Conservation (phyloP, 2,113 vertebrate genomes). For the Vicugna pacos region DNA sequence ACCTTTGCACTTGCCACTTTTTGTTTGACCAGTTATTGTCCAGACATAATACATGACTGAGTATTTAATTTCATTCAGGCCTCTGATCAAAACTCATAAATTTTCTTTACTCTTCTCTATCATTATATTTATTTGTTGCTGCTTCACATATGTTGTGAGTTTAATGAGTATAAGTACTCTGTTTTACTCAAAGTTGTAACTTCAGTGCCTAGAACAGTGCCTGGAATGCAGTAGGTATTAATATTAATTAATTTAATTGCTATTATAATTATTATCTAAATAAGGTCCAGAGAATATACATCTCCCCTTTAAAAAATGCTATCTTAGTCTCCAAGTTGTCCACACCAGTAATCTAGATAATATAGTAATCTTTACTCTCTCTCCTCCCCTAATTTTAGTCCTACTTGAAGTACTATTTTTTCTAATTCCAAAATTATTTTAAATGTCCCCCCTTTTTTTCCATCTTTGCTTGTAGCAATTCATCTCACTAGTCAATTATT, state of each 20-base stretch:
- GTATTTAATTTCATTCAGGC: background rate
- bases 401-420: background rate
- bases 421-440: slow-evolving; percentile 35
- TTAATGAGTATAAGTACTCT: background rate
- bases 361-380: background rate
- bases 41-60: background rate
- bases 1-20: background rate
- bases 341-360: background rate
- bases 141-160: background rate
- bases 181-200: background rate
- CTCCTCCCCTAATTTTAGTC: background rate
- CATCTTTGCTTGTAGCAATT: background rate
- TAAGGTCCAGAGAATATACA: background rate
- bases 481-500: background rate
- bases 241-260: background rate
- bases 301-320: background rate
- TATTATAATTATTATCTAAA: background rate
- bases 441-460: background rate
- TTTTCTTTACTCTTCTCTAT: background rate
- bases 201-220: background rate
- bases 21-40: background rate
- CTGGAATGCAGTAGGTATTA: background rate
- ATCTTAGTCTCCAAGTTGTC: background rate
- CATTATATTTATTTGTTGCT: background rate
- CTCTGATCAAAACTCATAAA: background rate